Conservation (phyloP, 2,888 invertebrate genomes). For the Habrosyne pyritoides region DNA sequence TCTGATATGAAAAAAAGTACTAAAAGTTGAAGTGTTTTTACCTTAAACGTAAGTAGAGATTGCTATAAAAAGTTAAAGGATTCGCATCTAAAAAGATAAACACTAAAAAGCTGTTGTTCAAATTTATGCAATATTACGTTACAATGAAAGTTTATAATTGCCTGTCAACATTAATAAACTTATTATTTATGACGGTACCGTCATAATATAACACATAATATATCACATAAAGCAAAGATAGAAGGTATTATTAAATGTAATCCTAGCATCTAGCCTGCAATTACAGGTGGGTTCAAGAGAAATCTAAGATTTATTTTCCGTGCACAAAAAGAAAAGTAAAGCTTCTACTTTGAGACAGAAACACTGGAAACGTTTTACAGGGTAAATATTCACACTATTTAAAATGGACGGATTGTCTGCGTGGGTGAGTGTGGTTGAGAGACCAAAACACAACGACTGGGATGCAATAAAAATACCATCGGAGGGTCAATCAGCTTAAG, state of each 20-base stretch:
- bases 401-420: constrained; percentile 42
- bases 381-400: constrained; percentile 42
- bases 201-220: background rate
- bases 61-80: no score
- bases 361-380: constrained; percentile 39
- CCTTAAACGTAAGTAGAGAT: background rate
- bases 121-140: background rate
- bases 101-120: background rate
- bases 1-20: no score
- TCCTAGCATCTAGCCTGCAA: background rate
- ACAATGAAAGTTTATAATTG: background rate
- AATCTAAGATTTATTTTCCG: background rate
- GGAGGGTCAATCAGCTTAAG: constrained; percentile 75
- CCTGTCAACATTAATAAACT: no score
- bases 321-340: background rate
- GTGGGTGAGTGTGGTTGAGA: constrained; percentile 44
- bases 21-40: no score
- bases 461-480: constrained; percentile 73
- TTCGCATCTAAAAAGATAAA: background rate
- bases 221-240: background rate
- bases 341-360: constrained; percentile 15
- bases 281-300: background rate
- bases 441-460: constrained; percentile 46
- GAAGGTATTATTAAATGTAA: constrained; percentile 10
- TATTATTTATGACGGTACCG: no score